Base-by-base conservation (phyloP, 2,113 vertebrate genomes). In the Typhlomys cinereus region DNA sequence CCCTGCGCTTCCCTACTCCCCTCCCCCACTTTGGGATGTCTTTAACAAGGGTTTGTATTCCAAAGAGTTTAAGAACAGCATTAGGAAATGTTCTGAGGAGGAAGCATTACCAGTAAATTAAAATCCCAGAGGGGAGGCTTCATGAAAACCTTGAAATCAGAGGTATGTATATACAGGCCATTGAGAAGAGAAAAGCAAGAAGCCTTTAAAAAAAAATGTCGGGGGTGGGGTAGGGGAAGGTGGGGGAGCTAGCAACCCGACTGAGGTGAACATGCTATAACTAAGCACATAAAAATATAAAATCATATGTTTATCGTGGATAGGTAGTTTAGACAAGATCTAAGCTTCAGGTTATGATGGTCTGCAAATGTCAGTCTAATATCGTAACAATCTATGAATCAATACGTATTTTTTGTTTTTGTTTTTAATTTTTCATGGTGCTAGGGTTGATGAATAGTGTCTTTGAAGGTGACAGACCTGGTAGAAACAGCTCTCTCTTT, bases 31-130 rank as follows among this genome's bases (percentile, higher is more conserved):
- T 85, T 82, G 46, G 0, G 14, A 48, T 34, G 36, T 83, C 70
- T 92, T 91, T 78, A 66, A 59, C 18, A 67, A 90, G 50, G 79
- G n/a, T 85, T 95, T 95, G 50, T 76, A 86, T 82, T 87, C 17
- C 66, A 61, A 90, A 70, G 20, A 14, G 80, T 86, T n/a, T 94
- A 70, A 57, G 64, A 74, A 52, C 66, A 70, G 36, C 71, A 78
- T 57, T 34, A 36, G 75, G 71, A 44, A 83, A 69, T 74, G 78
- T 86, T 62, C 48, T 66, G 31, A 79, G 18, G 44, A 48, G 50
- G 52, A 86, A 74, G 46, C 70, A 73, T 79, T 89, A 66, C 66
- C 9, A 69, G 73, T 93, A 92, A 93, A 92, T 79, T 82, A 82
- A 94, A 92, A 84, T 95, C 39, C 70, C 79, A 29, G 76, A 85